These are phyloP conservation scores for Sesia apiformis DNA, from an alignment of 2,888 invertebrate species.

Conservation along the genomic window DNA sequence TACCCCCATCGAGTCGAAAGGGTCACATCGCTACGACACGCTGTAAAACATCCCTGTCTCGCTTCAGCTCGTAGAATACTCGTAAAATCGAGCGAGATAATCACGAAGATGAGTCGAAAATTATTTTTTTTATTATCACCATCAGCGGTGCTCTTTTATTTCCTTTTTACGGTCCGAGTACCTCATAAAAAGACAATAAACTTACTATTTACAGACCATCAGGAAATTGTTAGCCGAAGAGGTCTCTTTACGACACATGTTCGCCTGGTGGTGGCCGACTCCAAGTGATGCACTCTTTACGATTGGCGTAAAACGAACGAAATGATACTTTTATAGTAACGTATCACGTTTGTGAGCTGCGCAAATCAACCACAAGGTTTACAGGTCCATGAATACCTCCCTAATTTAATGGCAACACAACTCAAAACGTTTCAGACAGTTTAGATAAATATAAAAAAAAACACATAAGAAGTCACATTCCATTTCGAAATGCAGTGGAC, in stretches of 20 bases:
- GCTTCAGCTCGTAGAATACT: constrained; percentile 31
- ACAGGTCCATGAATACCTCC: no score
- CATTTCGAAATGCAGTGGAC: no score
- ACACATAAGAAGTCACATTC: no score
- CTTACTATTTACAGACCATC: constrained; percentile 76
- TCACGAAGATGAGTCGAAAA: constrained; percentile 73
- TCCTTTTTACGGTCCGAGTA: constrained; percentile 76
- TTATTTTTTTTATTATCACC: constrained; percentile 76
- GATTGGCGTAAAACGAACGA: constrained; percentile 64
- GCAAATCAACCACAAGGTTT: no score
- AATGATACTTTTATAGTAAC: not conserved
- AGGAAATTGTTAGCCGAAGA: constrained; percentile 75
- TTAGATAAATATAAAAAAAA: no score
- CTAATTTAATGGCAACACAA: no score
- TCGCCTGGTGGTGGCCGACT: constrained; percentile 47
- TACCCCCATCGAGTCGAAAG: constrained; percentile 72
- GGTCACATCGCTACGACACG: constrained; percentile 68
- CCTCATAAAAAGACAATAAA: constrained; percentile 77
- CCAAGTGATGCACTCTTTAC: constrained; percentile 66
- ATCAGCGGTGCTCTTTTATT: constrained; percentile 76
- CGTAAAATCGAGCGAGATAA: constrained; percentile 64
- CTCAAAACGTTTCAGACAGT: no score
- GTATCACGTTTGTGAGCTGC: not conserved
- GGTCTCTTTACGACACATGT: constrained; percentile 74
- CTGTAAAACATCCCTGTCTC: constrained; percentile 51